These are phyloP conservation scores for Nesometra sesokonis DNA, from an alignment of 35 echinoderm and acorn worm species.

Conservation along the genomic window DNA sequence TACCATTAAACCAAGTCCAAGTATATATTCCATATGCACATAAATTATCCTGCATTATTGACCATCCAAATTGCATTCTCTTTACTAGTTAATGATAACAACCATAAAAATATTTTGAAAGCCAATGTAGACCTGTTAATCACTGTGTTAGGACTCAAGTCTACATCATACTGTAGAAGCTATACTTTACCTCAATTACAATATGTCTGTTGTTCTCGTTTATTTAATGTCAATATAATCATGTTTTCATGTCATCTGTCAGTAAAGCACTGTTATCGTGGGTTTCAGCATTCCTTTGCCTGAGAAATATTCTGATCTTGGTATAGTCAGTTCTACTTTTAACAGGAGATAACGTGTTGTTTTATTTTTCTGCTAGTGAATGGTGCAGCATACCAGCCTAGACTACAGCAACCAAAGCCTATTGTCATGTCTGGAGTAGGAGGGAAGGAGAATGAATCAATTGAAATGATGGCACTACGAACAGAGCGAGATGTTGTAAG, in stretches of 20 bases:
- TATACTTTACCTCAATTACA: neutral
- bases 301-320: neutral
- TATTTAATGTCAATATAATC: neutral
- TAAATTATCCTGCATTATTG: too few species aligned
- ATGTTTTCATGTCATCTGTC: neutral
- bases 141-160: too few species aligned
- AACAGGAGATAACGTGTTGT: neutral
- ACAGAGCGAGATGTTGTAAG: constrained; percentile 92
- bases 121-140: too few species aligned
- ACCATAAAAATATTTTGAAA: too few species aligned
- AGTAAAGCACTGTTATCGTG: neutral
- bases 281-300: neutral
- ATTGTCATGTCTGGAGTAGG: neutral
- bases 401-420: constrained; percentile 33
- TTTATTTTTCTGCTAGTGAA: constrained; percentile 27
- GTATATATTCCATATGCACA: too few species aligned
- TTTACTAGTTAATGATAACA: too few species aligned
- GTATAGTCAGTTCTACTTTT: neutral
- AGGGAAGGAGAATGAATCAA: constrained; percentile 43
- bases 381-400: constrained; percentile 46
- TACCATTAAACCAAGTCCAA: too few species aligned
- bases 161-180: too few species aligned
- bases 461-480: constrained; percentile 67
- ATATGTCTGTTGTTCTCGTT: neutral
- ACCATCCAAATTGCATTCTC: too few species aligned